These are phyloP conservation scores for Clarias macrocephalus DNA, from an alignment of 2,113 vertebrate species.

Conservation along the genomic window DNA sequence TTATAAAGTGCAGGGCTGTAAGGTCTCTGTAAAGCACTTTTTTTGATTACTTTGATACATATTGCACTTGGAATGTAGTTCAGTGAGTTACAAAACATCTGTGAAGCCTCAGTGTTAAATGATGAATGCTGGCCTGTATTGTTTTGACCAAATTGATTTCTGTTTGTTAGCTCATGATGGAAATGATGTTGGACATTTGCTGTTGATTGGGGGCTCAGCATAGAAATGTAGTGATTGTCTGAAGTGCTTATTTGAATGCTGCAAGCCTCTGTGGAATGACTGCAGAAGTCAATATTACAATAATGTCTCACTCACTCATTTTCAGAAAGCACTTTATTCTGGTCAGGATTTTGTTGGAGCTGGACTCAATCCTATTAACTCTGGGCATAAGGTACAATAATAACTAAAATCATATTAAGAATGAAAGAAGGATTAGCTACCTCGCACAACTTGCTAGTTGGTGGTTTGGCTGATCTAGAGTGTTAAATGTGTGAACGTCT, in stretches of 20 bases:
- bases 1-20: background rate
- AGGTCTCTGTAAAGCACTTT: background rate
- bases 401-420: background rate
- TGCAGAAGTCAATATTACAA: background rate
- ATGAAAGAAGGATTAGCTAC: background rate
- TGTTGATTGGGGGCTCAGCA: background rate
- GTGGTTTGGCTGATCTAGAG: background rate
- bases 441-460: background rate
- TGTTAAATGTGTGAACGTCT: background rate
- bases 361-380: background rate
- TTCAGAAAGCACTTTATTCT: background rate
- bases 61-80: background rate
- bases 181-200: constrained; percentile 3
- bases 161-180: background rate
- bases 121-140: background rate
- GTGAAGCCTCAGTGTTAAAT: background rate
- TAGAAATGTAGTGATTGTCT: background rate
- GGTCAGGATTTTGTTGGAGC: background rate
- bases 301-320: background rate
- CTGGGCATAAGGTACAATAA: background rate
- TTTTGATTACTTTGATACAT: background rate
- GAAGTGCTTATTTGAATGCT: background rate
- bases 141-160: constrained; percentile 2
- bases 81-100: background rate
- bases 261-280: background rate